These are phyloP conservation scores for Anastrepha ludens DNA, from an alignment of 1,140 invertebrate genomes.

Conservation along the genomic window DNA sequence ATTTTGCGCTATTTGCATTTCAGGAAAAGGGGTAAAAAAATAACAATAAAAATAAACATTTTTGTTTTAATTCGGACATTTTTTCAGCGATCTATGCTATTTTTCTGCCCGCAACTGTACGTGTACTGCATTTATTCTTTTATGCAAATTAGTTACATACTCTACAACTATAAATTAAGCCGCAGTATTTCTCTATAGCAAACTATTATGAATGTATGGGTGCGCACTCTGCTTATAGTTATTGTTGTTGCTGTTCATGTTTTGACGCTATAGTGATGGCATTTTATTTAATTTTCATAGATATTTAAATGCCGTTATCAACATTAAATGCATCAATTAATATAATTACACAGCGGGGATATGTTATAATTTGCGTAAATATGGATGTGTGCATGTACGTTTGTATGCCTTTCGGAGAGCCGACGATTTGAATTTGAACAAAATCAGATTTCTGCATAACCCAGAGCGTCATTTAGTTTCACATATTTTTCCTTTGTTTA, in stretches of 20 bases:
- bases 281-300: not conserved
- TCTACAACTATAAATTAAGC: not conserved
- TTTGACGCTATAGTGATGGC: not conserved
- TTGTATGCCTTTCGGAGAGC: too few species aligned
- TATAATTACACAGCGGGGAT: not conserved
- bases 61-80: too few species aligned
- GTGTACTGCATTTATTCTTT: not conserved
- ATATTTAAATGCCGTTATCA: conserved; percentile 4
- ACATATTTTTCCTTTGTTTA: not conserved
- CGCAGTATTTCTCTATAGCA: not conserved
- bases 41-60: too few species aligned
- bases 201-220: too few species aligned
- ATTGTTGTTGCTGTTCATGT: not conserved
- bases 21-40: too few species aligned
- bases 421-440: not conserved
- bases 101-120: too few species aligned
- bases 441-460: not conserved
- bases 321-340: conserved; percentile 27
- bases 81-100: too few species aligned
- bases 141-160: not conserved
- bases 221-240: too few species aligned
- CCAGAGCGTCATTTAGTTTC: not conserved
- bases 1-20: too few species aligned
- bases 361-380: not conserved
- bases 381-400: too few species aligned